Evolutionary conservation across 2,888 invertebrate genomes (phyloP).

Genomic region (Ptilodon capucinus): DNA sequence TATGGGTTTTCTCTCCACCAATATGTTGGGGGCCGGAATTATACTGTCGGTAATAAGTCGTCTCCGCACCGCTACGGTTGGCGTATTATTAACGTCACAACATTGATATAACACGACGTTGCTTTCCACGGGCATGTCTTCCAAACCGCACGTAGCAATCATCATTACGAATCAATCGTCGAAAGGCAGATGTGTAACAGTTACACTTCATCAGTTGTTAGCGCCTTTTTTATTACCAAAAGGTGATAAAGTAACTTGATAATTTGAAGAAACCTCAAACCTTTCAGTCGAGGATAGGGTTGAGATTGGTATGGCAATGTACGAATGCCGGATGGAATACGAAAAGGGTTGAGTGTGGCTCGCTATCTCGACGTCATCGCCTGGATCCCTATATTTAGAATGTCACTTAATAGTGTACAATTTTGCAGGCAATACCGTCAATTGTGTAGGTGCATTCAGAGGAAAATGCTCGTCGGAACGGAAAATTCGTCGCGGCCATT

Average conservation of each 20-base stretch:
- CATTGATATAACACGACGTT: constrained; percentile 57
- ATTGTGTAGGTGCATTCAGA: constrained; percentile 78
- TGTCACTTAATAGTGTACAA: constrained; percentile 78
- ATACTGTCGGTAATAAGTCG: constrained; percentile 62
- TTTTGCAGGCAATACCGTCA: constrained; percentile 74
- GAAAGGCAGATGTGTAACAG: constrained; percentile 74
- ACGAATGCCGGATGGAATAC: constrained; percentile 38
- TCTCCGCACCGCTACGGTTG: constrained; percentile 53
- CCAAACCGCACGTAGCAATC: constrained; percentile 62
- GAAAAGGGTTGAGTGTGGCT: constrained; percentile 60
- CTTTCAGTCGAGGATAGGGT: constrained; percentile 23
- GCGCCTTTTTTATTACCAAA: constrained; percentile 32
- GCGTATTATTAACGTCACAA: constrained; percentile 67
- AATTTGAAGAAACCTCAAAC: constrained; percentile 18
- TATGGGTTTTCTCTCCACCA: constrained; percentile 32
- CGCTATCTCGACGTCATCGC: constrained; percentile 61
- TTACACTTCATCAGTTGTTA: constrained; percentile 64
- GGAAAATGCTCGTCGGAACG: constrained; percentile 77
- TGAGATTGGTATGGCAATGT: constrained; percentile 22
- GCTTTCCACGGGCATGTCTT: constrained; percentile 61
- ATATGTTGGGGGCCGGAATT: constrained; percentile 54
- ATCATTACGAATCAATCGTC: constrained; percentile 40
- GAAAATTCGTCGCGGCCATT: constrained; percentile 79
- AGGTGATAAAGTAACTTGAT: constrained; percentile 20
- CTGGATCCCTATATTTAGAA: constrained; percentile 76